Conservation (phyloP, 2,888 invertebrate species). For the Hirtodrosophila trivittata region DNA sequence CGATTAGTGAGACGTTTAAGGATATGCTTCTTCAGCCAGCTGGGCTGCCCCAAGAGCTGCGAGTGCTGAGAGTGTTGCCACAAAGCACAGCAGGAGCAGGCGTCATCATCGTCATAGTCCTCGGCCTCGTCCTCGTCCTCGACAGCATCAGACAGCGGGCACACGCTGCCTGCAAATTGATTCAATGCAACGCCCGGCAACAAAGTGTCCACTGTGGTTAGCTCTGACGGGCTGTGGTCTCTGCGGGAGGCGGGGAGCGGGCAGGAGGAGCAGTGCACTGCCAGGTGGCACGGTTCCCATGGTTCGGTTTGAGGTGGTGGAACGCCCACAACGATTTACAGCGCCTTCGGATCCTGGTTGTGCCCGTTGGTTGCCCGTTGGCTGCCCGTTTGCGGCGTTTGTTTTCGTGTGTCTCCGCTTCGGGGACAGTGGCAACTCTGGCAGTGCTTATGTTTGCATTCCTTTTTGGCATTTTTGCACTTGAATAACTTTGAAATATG, state of each 20-base stretch:
- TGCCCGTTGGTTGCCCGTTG: not conserved
- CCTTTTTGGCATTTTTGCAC: conserved; percentile 82
- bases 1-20: too few species aligned
- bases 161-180: conserved; percentile 51
- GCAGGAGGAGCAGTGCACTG: conserved; percentile 29
- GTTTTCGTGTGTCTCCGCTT: conserved; percentile 36
- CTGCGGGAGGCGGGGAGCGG: not conserved
- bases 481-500: conserved; percentile 82
- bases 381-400: conserved; percentile 4
- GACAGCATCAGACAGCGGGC: conserved; percentile 48
- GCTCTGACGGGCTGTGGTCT: conserved; percentile 30
- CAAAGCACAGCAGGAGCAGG: conserved; percentile 4
- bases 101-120: not conserved
- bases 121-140: conserved; percentile 23
- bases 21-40: too few species aligned
- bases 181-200: conserved; percentile 57
- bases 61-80: conserved; percentile 8
- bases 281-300: conserved; percentile 68
- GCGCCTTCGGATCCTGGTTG: conserved; percentile 7
- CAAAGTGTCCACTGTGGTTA: conserved; percentile 59
- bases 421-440: conserved; percentile 33
- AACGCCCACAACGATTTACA: conserved; percentile 13
- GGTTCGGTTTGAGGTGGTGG: not conserved
- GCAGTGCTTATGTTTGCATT: conserved; percentile 78
- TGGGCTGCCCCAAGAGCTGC: too few species aligned